A percentile compares a stretch with the other conserved stretches of the same genome.
These are phyloP conservation scores for Hermaeophaga mercurialis DNA, from an alignment of 2,888 invertebrate species.

Conservation along the genomic window DNA sequence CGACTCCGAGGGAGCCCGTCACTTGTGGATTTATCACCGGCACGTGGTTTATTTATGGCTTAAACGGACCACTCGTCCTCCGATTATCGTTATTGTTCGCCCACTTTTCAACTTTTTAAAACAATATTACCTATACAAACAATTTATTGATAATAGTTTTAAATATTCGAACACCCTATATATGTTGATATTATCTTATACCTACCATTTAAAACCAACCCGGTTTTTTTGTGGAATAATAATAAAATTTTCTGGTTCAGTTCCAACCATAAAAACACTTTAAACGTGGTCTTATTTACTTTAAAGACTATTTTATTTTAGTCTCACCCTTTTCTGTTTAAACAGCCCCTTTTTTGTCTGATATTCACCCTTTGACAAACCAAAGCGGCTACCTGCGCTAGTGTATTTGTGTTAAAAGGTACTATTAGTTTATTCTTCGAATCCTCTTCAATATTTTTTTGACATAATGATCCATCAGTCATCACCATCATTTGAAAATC, in stretches of 20 bases:
- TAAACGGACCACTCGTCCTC: conserved; percentile 28
- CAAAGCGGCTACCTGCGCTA: conserved; percentile 22
- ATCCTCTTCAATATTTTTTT: conserved; percentile 15
- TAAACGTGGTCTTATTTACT: conserved; percentile 9
- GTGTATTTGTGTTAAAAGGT: conserved; percentile 26
- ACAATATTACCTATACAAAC: too few species aligned
- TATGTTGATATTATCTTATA: too few species aligned
- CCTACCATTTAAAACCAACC: not conserved
- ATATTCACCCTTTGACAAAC: conserved; percentile 21
- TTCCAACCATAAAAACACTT: conserved; percentile 7
- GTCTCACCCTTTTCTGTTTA: conserved; percentile 31
- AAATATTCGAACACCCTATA: too few species aligned
- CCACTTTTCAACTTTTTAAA: too few species aligned
- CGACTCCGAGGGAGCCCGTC: conserved; percentile 44
- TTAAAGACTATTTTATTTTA: conserved; percentile 9
- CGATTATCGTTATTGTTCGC: conserved; percentile 13
- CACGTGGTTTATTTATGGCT: conserved; percentile 42
- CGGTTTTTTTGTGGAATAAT: not conserved
- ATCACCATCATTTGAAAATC: conserved; percentile 3
- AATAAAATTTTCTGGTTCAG: conserved; percentile 10
- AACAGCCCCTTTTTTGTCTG: conserved; percentile 34
- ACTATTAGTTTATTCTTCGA: conserved; percentile 24
- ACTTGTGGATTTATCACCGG: conserved; percentile 46
- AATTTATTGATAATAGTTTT: too few species aligned
- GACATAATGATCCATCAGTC: conserved; percentile 23